These are phyloP conservation scores for Oryzaephilus surinamensis DNA, from an alignment of 1,140 invertebrate genomes.

Conservation along the genomic window DNA sequence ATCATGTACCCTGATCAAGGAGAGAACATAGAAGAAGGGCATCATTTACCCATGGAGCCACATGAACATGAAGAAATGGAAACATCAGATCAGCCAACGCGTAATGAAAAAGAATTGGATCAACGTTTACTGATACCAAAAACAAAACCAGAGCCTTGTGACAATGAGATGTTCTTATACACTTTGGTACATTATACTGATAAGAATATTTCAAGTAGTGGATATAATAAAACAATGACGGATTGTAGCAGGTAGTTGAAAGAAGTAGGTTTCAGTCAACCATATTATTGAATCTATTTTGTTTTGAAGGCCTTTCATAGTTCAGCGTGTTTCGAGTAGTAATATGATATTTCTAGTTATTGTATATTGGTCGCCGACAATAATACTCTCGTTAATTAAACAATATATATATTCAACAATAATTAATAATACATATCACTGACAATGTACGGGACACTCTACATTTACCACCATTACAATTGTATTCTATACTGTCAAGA, in stretches of 20 bases:
- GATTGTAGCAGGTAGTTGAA: slow-evolving; percentile 29
- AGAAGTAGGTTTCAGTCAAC: no score
- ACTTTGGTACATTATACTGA: slow-evolving; percentile 28
- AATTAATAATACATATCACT: no score
- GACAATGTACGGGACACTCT: no score
- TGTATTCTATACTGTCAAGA: no score
- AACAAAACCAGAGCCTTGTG: slow-evolving; percentile 67
- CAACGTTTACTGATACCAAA: slow-evolving; percentile 57
- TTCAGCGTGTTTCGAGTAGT: slow-evolving; percentile 67
- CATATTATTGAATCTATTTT: no score
- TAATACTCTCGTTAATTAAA: no score
- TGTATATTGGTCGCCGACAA: no score
- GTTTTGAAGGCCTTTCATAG: slow-evolving; percentile 62
- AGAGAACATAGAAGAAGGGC: slow-evolving; percentile 18
- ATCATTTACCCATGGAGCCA: slow-evolving; percentile 19
- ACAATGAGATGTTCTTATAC: slow-evolving; percentile 54
- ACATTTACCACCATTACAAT: no score
- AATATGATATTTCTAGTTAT: slow-evolving; percentile 78
- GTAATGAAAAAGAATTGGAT: slow-evolving; percentile 43
- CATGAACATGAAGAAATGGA: slow-evolving; percentile 31
- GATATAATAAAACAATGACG: slow-evolving; percentile 30
- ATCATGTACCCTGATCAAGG: slow-evolving; percentile 24
- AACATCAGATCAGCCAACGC: slow-evolving; percentile 38
- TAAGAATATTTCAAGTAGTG: slow-evolving; percentile 24
- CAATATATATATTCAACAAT: no score